phyloP scores from a whole-genome alignment of 2,888 invertebrate genomes.

The Netelia melanura region DNA sequence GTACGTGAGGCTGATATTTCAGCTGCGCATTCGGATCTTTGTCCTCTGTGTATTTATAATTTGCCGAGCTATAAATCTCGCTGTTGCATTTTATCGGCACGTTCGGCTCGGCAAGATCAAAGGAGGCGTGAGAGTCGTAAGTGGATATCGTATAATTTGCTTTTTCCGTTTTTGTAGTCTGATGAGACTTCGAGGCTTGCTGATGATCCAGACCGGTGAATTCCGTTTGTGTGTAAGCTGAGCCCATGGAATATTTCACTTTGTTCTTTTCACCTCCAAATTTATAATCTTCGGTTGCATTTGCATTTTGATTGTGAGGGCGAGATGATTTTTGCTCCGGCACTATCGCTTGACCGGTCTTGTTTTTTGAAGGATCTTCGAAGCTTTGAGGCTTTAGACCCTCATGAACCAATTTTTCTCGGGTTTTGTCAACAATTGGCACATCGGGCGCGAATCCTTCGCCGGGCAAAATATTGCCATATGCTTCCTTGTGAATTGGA shows the following conservation, averaged over 20 bases:
- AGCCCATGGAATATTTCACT: conserved; percentile 78
- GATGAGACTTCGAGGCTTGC: conserved; percentile 74
- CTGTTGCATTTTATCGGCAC: conserved; percentile 78
- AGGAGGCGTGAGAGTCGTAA: conserved; percentile 79
- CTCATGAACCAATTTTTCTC: conserved; percentile 77
- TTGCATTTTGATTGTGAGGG: conserved; percentile 71
- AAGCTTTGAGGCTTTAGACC: conserved; percentile 68
- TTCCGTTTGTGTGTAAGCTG: conserved; percentile 81
- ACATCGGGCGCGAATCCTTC: conserved; percentile 73
- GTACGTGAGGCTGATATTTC: conserved; percentile 79
- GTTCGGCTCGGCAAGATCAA: conserved; percentile 77
- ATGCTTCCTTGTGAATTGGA: conserved; percentile 78
- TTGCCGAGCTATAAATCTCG: conserved; percentile 78
- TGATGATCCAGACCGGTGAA: conserved; percentile 77
- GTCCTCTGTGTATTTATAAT: conserved; percentile 79
- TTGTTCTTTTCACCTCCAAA: conserved; percentile 78
- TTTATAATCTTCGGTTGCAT: conserved; percentile 75
- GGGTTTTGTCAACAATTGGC: conserved; percentile 77
- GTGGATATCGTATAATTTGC: conserved; percentile 78
- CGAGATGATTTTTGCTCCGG: conserved; percentile 72
- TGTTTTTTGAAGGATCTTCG: conserved; percentile 77
- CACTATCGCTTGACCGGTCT: conserved; percentile 75
- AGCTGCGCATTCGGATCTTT: conserved; percentile 77
- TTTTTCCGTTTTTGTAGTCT: conserved; percentile 78
- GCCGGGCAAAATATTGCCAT: conserved; percentile 72